These are phyloP conservation scores for Brachyalestes nurse DNA, from an alignment of 2,797 vertebrate genomes.

Conservation along the genomic window DNA sequence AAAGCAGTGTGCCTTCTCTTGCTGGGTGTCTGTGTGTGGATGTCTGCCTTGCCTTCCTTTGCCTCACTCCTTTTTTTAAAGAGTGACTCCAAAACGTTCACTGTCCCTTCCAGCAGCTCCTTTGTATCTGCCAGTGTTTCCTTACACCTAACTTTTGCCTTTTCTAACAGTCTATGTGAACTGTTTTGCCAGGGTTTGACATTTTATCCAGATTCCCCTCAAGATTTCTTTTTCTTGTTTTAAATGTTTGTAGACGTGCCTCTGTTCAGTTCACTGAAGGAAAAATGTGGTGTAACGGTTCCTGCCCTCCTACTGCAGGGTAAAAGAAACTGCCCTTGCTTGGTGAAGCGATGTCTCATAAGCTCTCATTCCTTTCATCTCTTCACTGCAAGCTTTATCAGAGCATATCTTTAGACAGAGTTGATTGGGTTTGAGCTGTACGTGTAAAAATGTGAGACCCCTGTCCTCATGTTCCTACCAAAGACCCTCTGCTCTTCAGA, in stretches of 20 bases:
- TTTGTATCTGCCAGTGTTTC: conserved; percentile 35
- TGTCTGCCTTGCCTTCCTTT: conserved; percentile 58
- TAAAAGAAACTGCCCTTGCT: conserved; percentile 23
- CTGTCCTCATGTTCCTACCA: conserved; percentile 74
- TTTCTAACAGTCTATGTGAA: conserved; percentile 36
- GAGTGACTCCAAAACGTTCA: conserved; percentile 45
- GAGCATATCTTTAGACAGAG: conserved; percentile 44
- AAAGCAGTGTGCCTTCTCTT: conserved; percentile 82
- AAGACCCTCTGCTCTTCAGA: conserved; percentile 70
- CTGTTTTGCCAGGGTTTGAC: conserved; percentile 26
- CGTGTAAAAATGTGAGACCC: conserved; percentile 57
- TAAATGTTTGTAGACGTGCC: conserved; percentile 25
- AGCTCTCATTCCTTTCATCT: conserved; percentile 7
- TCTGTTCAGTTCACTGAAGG: conserved; percentile 22
- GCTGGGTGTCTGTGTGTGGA: conserved; percentile 72
- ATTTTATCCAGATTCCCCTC: conserved; percentile 47
- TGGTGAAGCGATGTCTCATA: conserved; percentile 1
- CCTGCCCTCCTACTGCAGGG: background rate
- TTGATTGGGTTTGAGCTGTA: conserved; percentile 44
- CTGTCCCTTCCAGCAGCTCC: conserved; percentile 24
- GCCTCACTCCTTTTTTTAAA: conserved; percentile 13
- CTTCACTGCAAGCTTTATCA: conserved; percentile 10
- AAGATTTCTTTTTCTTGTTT: background rate
- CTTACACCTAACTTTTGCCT: conserved; percentile 14
- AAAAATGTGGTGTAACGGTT: background rate